These are phyloP conservation scores for rat (Rattus norvegicus) DNA, from an alignment of 2,113 vertebrate genomes.

Conservation along the genomic window DNA sequence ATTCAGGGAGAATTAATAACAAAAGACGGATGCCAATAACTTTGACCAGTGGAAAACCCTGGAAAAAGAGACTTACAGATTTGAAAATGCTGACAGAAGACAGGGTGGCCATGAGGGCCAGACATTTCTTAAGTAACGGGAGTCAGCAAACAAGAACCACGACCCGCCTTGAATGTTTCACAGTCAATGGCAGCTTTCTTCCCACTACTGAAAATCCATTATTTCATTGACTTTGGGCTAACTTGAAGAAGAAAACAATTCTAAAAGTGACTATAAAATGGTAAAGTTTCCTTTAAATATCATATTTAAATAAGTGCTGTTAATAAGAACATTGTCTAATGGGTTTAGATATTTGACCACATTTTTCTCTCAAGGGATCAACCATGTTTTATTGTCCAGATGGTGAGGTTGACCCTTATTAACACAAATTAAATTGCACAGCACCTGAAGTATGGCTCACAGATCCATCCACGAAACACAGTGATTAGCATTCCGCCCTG, in stretches of 20 bases:
- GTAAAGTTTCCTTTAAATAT: neutral
- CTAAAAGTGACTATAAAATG: constrained; percentile 3
- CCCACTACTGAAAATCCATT: neutral
- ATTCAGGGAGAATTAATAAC: constrained; percentile 1
- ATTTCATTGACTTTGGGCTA: neutral
- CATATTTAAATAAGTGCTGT: constrained; percentile 39
- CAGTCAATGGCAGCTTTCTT: neutral
- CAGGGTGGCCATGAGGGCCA: neutral
- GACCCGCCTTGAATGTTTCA: neutral
- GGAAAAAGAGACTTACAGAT: constrained; percentile 7
- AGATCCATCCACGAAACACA: constrained; percentile 45
- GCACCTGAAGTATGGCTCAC: constrained; percentile 14
- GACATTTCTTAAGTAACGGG: neutral
- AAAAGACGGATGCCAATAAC: neutral
- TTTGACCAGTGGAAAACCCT: constrained; percentile 53
- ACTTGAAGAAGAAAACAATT: neutral
- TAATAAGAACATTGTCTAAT: constrained; percentile 19
- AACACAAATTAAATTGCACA: constrained; percentile 67
- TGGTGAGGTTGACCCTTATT: constrained; percentile 65
- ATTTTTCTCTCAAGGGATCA: constrained; percentile 37
- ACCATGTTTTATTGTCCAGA: constrained; percentile 56
- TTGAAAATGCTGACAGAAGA: constrained; percentile 46
- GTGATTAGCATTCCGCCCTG: neutral
- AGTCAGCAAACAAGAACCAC: neutral
- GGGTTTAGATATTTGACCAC: neutral